Evolutionary conservation across 2,113 vertebrate genomes (phyloP).

Genomic region (Notothenia coriiceps): DNA sequence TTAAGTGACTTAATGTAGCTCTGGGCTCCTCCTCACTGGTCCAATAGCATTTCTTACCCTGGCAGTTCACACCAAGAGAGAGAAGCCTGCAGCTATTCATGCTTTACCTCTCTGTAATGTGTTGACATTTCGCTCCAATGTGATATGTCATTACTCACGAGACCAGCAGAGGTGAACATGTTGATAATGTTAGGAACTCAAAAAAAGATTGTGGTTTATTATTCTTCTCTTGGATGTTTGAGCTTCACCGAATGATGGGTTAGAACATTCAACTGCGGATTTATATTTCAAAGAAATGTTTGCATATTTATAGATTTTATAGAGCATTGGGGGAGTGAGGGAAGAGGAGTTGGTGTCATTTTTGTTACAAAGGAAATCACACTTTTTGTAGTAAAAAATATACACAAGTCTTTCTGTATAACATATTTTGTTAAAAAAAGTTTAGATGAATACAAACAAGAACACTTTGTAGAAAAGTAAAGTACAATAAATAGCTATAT

Average conservation of each 20-base stretch:
- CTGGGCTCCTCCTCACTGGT: conserved; percentile 12
- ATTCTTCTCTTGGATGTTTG: neutral
- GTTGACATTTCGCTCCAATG: conserved; percentile 6
- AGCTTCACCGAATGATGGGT: neutral
- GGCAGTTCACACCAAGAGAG: neutral
- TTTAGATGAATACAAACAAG: no score
- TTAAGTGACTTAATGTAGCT: conserved; percentile 9
- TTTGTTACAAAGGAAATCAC: no score
- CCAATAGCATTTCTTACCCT: neutral
- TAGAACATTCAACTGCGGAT: neutral
- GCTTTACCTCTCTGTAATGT: conserved; percentile 5
- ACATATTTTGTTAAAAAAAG: no score
- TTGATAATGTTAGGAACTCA: neutral
- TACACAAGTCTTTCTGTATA: no score
- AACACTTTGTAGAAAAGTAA: no score
- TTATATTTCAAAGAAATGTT: neutral
- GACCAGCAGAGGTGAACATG: conserved; percentile 1
- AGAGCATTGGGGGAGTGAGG: no score
- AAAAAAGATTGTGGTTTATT: neutral
- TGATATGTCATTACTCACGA: conserved; percentile 8
- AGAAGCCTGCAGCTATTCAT: neutral
- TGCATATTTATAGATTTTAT: no score
- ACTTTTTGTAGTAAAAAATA: no score
- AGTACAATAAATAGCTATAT: no score
- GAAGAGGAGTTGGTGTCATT: no score